These are phyloP conservation scores for Tragelaphus eurycerus DNA, from an alignment of 2,797 vertebrate genomes.

Conservation along the genomic window DNA sequence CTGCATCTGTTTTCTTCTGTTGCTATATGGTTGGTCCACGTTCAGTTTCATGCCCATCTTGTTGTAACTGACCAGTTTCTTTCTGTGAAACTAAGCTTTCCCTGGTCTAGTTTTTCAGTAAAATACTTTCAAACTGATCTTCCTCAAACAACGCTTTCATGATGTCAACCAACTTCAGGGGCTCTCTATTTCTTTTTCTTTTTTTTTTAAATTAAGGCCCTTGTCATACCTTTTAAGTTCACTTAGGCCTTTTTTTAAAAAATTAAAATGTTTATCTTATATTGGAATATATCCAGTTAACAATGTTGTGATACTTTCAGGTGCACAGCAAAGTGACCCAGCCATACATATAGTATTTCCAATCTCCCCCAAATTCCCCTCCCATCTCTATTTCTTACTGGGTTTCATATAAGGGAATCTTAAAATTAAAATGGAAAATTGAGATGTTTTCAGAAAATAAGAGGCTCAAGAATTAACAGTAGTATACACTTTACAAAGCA, in stretches of 20 bases:
- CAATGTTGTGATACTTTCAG: background rate
- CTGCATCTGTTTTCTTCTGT: background rate
- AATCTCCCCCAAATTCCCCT: background rate
- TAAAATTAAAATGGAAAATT: conserved; percentile 23
- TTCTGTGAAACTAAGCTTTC: background rate
- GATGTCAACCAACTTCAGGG: background rate
- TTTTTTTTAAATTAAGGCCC: background rate
- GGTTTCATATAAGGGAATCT: background rate
- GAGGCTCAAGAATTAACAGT: background rate
- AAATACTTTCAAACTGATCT: background rate
- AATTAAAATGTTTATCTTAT: background rate
- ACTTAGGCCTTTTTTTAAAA: background rate
- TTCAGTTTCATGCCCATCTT: background rate
- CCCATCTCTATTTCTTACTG: background rate
- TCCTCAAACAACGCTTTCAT: background rate
- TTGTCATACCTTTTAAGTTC: background rate
- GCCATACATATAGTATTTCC: background rate
- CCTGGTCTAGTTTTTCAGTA: background rate
- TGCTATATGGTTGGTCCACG: background rate
- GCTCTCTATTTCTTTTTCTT: background rate
- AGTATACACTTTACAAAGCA: background rate
- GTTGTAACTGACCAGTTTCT: background rate
- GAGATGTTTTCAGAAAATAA: conserved; percentile 5
- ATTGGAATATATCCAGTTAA: background rate
- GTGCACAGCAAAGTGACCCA: background rate